Base-by-base conservation (phyloP, 1,140 invertebrate species). In the Platyscapa corneri region DNA sequence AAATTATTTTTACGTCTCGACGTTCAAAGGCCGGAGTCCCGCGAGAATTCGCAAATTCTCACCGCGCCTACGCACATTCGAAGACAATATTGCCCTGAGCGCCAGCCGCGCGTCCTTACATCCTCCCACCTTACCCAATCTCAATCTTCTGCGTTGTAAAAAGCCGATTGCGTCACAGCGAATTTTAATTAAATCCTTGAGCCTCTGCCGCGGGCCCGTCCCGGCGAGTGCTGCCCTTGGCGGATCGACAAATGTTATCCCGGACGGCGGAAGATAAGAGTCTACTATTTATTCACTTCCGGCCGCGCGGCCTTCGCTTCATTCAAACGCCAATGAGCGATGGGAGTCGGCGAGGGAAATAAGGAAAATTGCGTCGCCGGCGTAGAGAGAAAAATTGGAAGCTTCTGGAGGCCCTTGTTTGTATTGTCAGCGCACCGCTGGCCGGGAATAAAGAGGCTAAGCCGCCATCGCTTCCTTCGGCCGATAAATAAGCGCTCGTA, bases 401-500 rank as follows among this genome's bases (percentile, higher is more conserved):
- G 5, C 18, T 56, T 56, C 53, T 20, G 12, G 20, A 27, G 20
- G 10, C 14, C 0, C 10, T 60, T 27, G 20, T 23, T 74, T 32
- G 39, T 70, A 32, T 37, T 23, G 34, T 37, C 3, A 27, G 3
- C 10, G 42, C 20, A 7, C 0, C 39, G 20, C 37, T 81, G 34
- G 75, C 46, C 20, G 42, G 30, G 75, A 34, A 53, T 76, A 76
- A 53, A 76, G 75, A 65, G 30, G 39, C 70, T 37, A 27, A 64
- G n/a, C 30, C 37, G 67, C 34, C 30, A 18, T 77, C 70, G 53
- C 72, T 74, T 76, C 37, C 65, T 46, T 12, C 34, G 88, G 88
- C 90, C 91, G 90, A 92, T 93, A 93, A 92, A 93, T 93, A 92
- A 93, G 88, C 87, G 87, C 88, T 89, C 91, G 90, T 93, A 93